These are phyloP conservation scores for Chaetodon auriga DNA, from an alignment of 2,113 vertebrate species.

Conservation along the genomic window DNA sequence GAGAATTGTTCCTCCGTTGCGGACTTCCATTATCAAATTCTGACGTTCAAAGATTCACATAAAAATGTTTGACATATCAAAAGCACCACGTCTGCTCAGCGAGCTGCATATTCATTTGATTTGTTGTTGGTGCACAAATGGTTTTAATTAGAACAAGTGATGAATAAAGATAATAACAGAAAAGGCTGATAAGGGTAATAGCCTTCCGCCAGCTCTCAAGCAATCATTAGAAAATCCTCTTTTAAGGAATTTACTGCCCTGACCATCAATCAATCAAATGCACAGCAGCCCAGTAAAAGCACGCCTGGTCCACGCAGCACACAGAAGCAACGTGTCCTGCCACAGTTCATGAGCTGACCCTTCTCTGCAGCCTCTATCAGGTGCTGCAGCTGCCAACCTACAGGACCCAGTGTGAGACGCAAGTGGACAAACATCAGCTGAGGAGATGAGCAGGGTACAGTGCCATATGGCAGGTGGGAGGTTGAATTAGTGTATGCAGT, in stretches of 20 bases:
- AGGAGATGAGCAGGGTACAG: slow-evolving; percentile 29
- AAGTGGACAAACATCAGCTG: slow-evolving; percentile 26
- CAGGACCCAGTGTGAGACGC: slow-evolving; percentile 16
- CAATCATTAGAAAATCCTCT: not conserved
- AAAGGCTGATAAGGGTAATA: not conserved
- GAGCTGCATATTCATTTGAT: not conserved
- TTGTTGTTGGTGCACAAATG: not conserved
- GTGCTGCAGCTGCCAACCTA: slow-evolving; percentile 18
- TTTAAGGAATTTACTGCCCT: not conserved
- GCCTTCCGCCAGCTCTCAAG: not conserved
- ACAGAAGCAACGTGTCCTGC: not conserved
- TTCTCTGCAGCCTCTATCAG: not conserved
- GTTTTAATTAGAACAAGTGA: not conserved
- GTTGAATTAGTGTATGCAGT: slow-evolving; percentile 15
- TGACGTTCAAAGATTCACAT: not conserved
- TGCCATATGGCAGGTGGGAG: slow-evolving; percentile 46
- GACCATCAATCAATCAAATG: not conserved
- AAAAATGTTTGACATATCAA: not conserved
- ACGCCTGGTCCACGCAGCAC: not conserved
- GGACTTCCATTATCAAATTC: not conserved
- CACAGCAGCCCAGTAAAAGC: not conserved
- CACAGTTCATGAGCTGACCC: slow-evolving; percentile 12
- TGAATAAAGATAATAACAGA: not conserved
- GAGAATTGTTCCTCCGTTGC: not conserved
- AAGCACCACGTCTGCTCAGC: not conserved